These are phyloP conservation scores for Emydocephalus ijimae DNA, from an alignment of 2,113 vertebrate species.

Conservation along the genomic window DNA sequence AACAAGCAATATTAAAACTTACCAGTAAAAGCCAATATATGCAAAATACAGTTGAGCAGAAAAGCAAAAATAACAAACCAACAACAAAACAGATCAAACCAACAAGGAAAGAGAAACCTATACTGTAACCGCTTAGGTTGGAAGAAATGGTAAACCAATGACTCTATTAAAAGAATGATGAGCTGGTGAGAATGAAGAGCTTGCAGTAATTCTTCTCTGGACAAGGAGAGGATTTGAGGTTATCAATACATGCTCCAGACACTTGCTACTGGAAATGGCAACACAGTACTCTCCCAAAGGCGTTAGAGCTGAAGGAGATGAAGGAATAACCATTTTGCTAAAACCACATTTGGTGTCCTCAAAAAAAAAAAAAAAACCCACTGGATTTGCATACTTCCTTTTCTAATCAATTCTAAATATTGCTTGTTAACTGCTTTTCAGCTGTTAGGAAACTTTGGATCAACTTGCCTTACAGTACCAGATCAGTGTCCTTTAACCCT, in stretches of 20 bases:
- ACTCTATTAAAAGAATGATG: neutral
- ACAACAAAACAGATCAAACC: neutral
- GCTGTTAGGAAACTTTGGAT: neutral
- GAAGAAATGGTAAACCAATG: neutral
- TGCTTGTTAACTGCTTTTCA: neutral
- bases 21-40: neutral
- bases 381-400: neutral
- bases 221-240: neutral
- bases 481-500: neutral
- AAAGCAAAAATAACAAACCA: neutral
- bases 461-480: neutral
- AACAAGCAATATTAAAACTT: neutral
- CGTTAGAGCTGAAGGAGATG: neutral
- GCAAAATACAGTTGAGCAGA: neutral
- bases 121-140: neutral
- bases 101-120: neutral
- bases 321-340: neutral
- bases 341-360: neutral
- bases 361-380: neutral
- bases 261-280: neutral
- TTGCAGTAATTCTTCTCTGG: neutral
- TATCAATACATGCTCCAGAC: neutral
- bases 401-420: neutral
- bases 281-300: neutral
- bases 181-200: neutral